These are phyloP conservation scores for Colinus virginianus DNA, from an alignment of 2,113 vertebrate genomes.

Conservation along the genomic window DNA sequence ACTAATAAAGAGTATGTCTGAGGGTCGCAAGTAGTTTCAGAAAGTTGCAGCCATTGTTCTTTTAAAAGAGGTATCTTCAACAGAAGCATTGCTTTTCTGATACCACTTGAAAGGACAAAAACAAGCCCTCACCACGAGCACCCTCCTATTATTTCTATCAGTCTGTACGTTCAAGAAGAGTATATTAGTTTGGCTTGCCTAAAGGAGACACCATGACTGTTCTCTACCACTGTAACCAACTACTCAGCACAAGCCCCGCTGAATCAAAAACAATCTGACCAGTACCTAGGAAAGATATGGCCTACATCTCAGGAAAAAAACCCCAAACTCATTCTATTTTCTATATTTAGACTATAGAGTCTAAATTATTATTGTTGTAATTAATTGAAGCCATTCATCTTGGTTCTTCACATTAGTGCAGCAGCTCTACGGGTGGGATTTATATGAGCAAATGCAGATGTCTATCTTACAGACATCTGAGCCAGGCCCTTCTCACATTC, in stretches of 20 bases:
- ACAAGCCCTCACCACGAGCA: background rate
- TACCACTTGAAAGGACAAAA: background rate
- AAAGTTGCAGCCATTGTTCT: slow-evolving; percentile 68
- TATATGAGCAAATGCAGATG: slow-evolving; percentile 71
- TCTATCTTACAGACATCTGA: slow-evolving; percentile 71
- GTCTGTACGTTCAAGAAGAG: background rate
- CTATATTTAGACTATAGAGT: slow-evolving; percentile 46
- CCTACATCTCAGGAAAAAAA: background rate
- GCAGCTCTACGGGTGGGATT: slow-evolving; percentile 59
- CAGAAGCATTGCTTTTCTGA: background rate
- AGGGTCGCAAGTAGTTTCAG: slow-evolving; percentile 53
- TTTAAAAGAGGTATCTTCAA: slow-evolving; percentile 50
- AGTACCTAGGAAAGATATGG: background rate
- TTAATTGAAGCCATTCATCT: slow-evolving; percentile 60
- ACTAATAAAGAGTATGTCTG: slow-evolving; percentile 75
- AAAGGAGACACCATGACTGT: background rate
- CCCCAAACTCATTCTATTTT: background rate
- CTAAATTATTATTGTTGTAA: slow-evolving; percentile 55
- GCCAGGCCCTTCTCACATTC: slow-evolving; percentile 46
- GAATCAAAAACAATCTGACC: background rate
- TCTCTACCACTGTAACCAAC: background rate
- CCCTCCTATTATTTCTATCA: background rate
- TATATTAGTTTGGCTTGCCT: background rate
- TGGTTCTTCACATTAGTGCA: slow-evolving; percentile 53
- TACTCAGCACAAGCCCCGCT: background rate